Percentiles rank a stretch among this genome's conserved stretches.
These are phyloP conservation scores for Orthonyx spaldingii DNA, from an alignment of 2,113 vertebrate species.

Conservation along the genomic window DNA sequence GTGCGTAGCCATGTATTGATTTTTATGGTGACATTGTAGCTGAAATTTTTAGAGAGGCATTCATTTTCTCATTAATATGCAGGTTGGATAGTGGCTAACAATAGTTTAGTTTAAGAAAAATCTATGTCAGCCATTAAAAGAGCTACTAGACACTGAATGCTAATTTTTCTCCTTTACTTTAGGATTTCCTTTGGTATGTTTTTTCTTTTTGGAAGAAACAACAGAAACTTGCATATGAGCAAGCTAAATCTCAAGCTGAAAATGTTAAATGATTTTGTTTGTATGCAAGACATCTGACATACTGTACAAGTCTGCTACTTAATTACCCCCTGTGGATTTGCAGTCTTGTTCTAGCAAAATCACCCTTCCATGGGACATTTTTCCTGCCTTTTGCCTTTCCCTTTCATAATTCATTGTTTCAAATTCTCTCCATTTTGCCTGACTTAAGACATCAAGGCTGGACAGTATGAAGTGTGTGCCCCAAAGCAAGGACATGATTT, in stretches of 20 bases:
- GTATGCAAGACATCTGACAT: constrained; percentile 49
- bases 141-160: constrained; percentile 57
- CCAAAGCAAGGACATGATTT: constrained; percentile 32
- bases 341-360: constrained; percentile 45
- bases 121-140: constrained; percentile 70
- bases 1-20: constrained; percentile 65
- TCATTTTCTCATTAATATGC: constrained; percentile 70
- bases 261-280: constrained; percentile 50
- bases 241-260: constrained; percentile 42
- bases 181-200: constrained; percentile 16
- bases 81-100: constrained; percentile 48
- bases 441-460: constrained; percentile 26
- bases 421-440: constrained; percentile 21
- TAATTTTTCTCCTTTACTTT: constrained; percentile 32
- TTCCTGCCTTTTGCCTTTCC: neutral
- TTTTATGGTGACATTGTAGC: constrained; percentile 68
- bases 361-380: constrained; percentile 42
- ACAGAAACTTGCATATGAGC: constrained; percentile 56
- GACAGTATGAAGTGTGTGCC: neutral
- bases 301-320: constrained; percentile 48
- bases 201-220: constrained; percentile 50
- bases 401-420: constrained; percentile 27
- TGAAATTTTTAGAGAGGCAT: constrained; percentile 69
- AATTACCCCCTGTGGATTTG: constrained; percentile 63
- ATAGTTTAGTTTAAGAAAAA: constrained; percentile 71